Percentiles rank a stretch among this genome's conserved stretches.
Conservation (phyloP, 1,140 invertebrate species). For the Zeugodacus cucurbitae region DNA sequence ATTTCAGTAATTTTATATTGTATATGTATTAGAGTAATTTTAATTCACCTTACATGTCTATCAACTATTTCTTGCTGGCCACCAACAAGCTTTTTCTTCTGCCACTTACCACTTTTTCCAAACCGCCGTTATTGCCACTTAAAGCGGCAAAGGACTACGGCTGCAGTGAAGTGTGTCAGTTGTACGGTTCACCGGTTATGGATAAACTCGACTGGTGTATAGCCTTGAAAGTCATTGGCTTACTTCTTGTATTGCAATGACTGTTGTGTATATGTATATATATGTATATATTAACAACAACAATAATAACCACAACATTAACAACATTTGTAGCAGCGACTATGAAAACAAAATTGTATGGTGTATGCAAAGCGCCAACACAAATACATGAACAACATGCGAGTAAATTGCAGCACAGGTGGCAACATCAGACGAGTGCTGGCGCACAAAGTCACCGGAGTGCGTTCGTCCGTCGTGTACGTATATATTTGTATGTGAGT, state of each 20-base stretch:
- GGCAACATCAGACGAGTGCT: neutral
- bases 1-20: no score
- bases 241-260: neutral
- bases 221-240: conserved; percentile 33
- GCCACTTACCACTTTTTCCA: neutral
- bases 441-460: neutral
- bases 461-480: neutral
- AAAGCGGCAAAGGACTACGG: neutral
- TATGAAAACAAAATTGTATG: neutral
- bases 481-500: neutral
- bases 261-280: neutral
- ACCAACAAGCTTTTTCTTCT: neutral
- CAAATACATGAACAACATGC: neutral
- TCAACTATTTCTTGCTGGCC: neutral
- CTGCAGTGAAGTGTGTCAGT: conserved; percentile 12
- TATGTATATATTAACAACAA: no score
- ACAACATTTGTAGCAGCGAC: neutral
- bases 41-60: no score
- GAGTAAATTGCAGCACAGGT: neutral
- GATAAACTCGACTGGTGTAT: neutral
- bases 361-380: neutral
- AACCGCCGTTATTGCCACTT: neutral
- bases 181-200: conserved; percentile 8
- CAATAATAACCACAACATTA: neutral
- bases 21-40: no score